Evolutionary conservation across 2,888 invertebrate species (phyloP).

Genomic region (Drosophila fulvimacula): DNA sequence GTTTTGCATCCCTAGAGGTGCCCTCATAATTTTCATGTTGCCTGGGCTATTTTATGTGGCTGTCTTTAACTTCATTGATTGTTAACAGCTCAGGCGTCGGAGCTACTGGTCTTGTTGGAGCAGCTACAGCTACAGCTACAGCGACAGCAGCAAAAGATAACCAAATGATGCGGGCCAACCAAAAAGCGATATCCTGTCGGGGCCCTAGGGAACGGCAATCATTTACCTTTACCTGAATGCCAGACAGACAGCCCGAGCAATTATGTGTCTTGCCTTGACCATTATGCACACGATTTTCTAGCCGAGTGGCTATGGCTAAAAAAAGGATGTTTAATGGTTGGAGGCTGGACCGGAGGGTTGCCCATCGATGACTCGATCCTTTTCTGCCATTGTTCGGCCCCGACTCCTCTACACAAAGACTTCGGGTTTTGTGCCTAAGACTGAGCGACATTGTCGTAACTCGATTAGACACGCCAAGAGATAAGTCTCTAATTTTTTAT

Average conservation of each 20-base stretch:
- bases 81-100: slow-evolving; percentile 62
- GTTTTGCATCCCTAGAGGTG: slow-evolving; percentile 34
- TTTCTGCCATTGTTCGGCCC: slow-evolving; percentile 47
- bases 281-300: slow-evolving; percentile 66
- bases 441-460: slow-evolving; percentile 73
- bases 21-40: slow-evolving; percentile 42
- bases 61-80: slow-evolving; percentile 59
- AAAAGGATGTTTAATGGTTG: slow-evolving; percentile 38
- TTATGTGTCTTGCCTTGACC: slow-evolving; percentile 64
- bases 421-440: slow-evolving; percentile 34
- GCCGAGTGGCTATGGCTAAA: slow-evolving; percentile 47
- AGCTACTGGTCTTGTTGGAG: slow-evolving; percentile 69
- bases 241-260: slow-evolving; percentile 57
- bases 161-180: slow-evolving; percentile 55
- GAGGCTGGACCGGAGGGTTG: slow-evolving; percentile 33
- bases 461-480: slow-evolving; percentile 73
- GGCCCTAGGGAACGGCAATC: slow-evolving; percentile 64
- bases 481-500: slow-evolving; percentile 77
- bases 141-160: slow-evolving; percentile 30
- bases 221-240: slow-evolving; percentile 67
- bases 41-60: slow-evolving; percentile 49
- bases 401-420: slow-evolving; percentile 38
- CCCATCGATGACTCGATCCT: slow-evolving; percentile 65
- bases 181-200: slow-evolving; percentile 67
- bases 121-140: slow-evolving; percentile 12